Conservation (phyloP, 2,888 invertebrate species). For the Drosophila paranaensis region DNA sequence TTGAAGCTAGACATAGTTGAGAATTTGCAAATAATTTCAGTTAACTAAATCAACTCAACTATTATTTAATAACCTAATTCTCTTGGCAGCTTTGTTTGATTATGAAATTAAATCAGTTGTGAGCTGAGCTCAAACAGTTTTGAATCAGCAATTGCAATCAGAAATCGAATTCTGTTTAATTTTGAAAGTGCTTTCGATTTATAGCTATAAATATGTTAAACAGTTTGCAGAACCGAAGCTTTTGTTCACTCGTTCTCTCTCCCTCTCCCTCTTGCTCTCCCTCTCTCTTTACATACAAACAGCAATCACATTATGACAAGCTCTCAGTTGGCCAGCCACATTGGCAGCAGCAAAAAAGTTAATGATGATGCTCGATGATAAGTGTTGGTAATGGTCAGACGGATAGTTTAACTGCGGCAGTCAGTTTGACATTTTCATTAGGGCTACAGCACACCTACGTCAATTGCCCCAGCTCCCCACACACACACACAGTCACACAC, state of each 20-base stretch:
- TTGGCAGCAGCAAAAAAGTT: background rate
- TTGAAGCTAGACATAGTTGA: too few relatives aligned
- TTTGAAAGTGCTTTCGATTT: background rate
- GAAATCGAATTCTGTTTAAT: background rate
- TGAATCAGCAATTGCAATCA: background rate
- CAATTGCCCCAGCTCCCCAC: background rate
- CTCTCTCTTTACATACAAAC: background rate
- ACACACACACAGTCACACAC: background rate
- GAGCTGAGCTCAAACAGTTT: too few relatives aligned
- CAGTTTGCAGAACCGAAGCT: background rate
- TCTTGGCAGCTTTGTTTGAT: background rate
- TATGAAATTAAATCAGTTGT: background rate
- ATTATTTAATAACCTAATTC: too few relatives aligned
- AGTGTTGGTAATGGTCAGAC: constrained; percentile 26
- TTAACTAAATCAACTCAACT: too few relatives aligned
- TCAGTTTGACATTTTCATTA: constrained; percentile 58
- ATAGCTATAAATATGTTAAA: background rate
- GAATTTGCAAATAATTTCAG: too few relatives aligned
- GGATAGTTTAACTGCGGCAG: constrained; percentile 30
- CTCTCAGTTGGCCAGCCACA: constrained; percentile 14
- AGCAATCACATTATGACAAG: constrained; percentile 8
- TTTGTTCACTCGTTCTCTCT: too few relatives aligned
- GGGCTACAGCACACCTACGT: constrained; percentile 13
- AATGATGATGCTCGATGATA: constrained; percentile 16
- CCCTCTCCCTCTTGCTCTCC: background rate